phyloP scores from a whole-genome alignment of 2,113 vertebrate species.

The Ornithorhynchus anatinus region DNA sequence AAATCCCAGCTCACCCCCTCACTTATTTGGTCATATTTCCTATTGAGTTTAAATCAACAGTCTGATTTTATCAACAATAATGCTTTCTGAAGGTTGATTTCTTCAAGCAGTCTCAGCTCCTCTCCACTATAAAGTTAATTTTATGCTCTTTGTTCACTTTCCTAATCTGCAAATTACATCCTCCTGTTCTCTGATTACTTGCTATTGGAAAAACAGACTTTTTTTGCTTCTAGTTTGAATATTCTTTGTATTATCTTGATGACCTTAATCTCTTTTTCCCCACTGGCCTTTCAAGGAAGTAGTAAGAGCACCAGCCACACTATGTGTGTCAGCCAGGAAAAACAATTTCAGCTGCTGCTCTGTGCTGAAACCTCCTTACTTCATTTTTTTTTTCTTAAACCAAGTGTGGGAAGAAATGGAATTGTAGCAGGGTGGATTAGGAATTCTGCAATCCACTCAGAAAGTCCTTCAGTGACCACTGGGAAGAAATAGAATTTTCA shows the following conservation, averaged over 20 bases:
- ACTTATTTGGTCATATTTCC: constrained; percentile 39
- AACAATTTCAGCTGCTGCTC: constrained; percentile 29
- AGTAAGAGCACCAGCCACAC: constrained; percentile 38
- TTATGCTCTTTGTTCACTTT: constrained; percentile 79
- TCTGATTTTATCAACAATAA: constrained; percentile 58
- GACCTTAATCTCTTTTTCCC: constrained; percentile 69
- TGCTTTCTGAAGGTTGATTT: constrained; percentile 48
- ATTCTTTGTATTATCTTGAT: constrained; percentile 76
- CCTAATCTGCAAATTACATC: constrained; percentile 82
- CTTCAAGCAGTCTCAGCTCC: constrained; percentile 40
- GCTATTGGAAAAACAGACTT: constrained; percentile 74
- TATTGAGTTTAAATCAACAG: constrained; percentile 55
- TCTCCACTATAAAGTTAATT: constrained; percentile 76
- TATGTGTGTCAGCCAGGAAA: constrained; percentile 34
- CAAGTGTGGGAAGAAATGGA: constrained; percentile 41
- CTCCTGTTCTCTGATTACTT: constrained; percentile 74
- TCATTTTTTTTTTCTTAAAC: not conserved
- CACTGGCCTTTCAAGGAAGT: constrained; percentile 57
- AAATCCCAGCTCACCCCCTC: not conserved
- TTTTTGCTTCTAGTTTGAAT: constrained; percentile 75
- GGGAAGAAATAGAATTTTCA: constrained; percentile 46
- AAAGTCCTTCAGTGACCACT: constrained; percentile 54
- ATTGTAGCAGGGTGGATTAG: constrained; percentile 26
- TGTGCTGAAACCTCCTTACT: not conserved
- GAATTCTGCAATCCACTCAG: constrained; percentile 34